A percentile compares a stretch with the other conserved stretches of the same genome.
Evolutionary conservation across 2,888 invertebrate genomes (phyloP).

Genomic region (Drosophila mulleri): DNA sequence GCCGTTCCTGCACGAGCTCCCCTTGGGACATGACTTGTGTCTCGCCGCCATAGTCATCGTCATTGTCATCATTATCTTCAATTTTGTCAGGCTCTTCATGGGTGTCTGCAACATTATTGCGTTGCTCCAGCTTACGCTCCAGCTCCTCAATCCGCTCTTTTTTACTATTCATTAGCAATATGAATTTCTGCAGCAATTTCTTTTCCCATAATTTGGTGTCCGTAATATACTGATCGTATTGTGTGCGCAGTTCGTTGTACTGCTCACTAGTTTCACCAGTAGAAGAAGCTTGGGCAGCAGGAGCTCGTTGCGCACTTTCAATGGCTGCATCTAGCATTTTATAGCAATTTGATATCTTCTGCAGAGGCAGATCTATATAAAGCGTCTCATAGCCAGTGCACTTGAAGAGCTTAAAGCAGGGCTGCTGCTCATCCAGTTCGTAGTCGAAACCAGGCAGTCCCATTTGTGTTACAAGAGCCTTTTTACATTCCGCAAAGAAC

Average conservation of each 20-base stretch:
- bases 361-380: constrained; percentile 66
- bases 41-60: constrained; percentile 26
- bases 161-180: constrained; percentile 74
- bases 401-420: constrained; percentile 65
- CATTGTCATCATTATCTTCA: constrained; percentile 19
- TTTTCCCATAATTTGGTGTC: constrained; percentile 58
- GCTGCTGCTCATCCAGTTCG: constrained; percentile 52
- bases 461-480: constrained; percentile 66
- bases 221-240: constrained; percentile 65
- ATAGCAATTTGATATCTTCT: constrained; percentile 36
- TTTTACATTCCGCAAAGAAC: constrained; percentile 70
- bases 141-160: constrained; percentile 77
- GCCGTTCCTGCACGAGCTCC: constrained; percentile 11
- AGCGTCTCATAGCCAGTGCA: constrained; percentile 67
- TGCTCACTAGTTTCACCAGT: neutral
- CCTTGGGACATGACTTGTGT: constrained; percentile 51
- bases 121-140: constrained; percentile 43
- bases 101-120: constrained; percentile 8
- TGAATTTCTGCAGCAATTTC: constrained; percentile 70
- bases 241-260: constrained; percentile 38
- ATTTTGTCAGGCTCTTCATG: constrained; percentile 9
- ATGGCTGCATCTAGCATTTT: constrained; percentile 63
- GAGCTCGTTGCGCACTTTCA: constrained; percentile 38
- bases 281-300: neutral
- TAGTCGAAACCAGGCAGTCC: constrained; percentile 71